These are phyloP conservation scores for Podarcis siculus DNA, from an alignment of 2,797 vertebrate species.

Conservation along the genomic window DNA sequence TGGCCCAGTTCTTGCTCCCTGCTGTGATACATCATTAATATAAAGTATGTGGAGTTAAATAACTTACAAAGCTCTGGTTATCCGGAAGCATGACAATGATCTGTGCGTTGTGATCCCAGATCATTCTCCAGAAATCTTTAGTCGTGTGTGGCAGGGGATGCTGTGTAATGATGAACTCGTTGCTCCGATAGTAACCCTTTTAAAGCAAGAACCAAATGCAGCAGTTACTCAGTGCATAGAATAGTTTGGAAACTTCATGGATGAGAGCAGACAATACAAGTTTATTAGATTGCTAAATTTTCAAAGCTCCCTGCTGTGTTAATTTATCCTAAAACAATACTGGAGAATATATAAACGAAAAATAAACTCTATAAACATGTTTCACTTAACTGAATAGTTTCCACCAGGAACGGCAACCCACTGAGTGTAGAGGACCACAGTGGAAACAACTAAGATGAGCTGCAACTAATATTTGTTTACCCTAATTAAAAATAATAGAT, in stretches of 20 bases:
- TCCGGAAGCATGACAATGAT: constrained; percentile 99
- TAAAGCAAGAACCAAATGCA: constrained; percentile 62
- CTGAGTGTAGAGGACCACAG: neutral
- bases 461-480: neutral
- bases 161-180: constrained; percentile 99
- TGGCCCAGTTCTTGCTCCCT: neutral
- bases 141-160: constrained; percentile 98
- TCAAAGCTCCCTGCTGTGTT: constrained; percentile 62
- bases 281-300: constrained; percentile 15
- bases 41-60: accelerated
- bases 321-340: constrained; percentile 67
- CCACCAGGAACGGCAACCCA: constrained; percentile 40
- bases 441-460: neutral
- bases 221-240: constrained; percentile 34
- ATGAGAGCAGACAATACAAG: constrained; percentile 48
- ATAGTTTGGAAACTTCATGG: constrained; percentile 35
- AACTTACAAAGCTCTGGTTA: constrained; percentile 94
- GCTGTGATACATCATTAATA: neutral
- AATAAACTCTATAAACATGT: constrained; percentile 61
- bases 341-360: constrained; percentile 59
- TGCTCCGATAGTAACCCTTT: constrained; percentile 98
- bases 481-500: neutral
- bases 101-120: constrained; percentile 99
- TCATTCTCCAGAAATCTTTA: constrained; percentile 99
- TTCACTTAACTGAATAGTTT: constrained; percentile 65